Percentiles rank a stretch among this genome's conserved stretches.
Evolutionary conservation across 2,888 invertebrate genomes (phyloP).

Genomic region (Ormia ochracea): DNA sequence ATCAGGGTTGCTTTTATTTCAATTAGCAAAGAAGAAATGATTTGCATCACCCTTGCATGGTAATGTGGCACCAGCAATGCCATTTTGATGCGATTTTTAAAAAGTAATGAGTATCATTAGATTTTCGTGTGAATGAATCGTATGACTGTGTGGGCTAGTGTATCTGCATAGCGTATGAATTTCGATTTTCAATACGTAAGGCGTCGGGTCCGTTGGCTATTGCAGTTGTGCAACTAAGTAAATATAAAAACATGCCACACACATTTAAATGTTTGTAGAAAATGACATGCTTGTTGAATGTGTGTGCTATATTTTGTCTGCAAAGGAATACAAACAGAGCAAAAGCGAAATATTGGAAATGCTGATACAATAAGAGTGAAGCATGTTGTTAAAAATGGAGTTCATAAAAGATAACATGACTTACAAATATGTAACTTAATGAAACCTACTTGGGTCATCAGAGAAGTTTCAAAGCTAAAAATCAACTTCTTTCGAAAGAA

Average conservation of each 20-base stretch:
- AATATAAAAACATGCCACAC: conserved; percentile 35
- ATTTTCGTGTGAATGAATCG: too few relatives aligned
- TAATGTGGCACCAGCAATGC: too few relatives aligned
- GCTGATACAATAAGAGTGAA: conserved; percentile 53
- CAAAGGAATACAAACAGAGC: not conserved
- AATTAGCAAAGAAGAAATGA: too few relatives aligned
- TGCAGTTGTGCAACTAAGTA: conserved; percentile 59
- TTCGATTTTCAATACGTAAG: too few relatives aligned
- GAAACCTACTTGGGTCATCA: not conserved
- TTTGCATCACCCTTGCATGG: too few relatives aligned
- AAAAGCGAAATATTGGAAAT: conserved; percentile 53
- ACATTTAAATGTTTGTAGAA: conserved; percentile 20
- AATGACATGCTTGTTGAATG: not conserved
- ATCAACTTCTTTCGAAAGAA: not conserved
- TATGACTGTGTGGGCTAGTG: too few relatives aligned
- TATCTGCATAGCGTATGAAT: too few relatives aligned
- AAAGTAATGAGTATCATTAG: too few relatives aligned
- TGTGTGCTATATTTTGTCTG: conserved; percentile 2
- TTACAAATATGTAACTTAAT: conserved; percentile 7
- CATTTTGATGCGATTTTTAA: too few relatives aligned
- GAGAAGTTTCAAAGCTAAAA: not conserved
- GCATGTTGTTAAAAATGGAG: conserved; percentile 45
- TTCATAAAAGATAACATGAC: conserved; percentile 56
- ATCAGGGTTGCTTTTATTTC: too few relatives aligned
- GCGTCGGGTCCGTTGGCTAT: too few relatives aligned